Evolutionary conservation across 1,140 invertebrate species (phyloP).

Genomic region (Frieseomelitta varia): DNA sequence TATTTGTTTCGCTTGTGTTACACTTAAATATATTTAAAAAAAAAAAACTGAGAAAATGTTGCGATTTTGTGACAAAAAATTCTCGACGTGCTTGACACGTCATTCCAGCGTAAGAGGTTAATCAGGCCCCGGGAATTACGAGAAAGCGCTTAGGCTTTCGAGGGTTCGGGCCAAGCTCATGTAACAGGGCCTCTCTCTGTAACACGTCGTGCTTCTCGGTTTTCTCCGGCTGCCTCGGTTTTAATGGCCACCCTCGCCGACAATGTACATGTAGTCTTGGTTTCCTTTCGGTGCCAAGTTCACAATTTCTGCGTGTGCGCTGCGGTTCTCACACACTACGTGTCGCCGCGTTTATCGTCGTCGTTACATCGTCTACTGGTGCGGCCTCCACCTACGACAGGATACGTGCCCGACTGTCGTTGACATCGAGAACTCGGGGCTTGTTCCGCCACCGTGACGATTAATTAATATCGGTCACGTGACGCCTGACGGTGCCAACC

Average conservation of each 20-base stretch:
- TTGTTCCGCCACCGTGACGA: background rate
- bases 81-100: too few species aligned
- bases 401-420: background rate
- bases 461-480: background rate
- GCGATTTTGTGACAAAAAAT: too few species aligned
- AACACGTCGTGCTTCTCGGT: constrained; percentile 4
- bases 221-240: constrained; percentile 29
- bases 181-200: background rate
- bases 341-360: background rate
- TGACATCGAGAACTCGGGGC: background rate
- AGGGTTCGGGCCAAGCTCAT: background rate
- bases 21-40: too few species aligned
- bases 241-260: constrained; percentile 13
- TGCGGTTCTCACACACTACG: background rate
- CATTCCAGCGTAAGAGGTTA: too few species aligned
- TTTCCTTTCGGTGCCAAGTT: constrained; percentile 45
- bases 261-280: constrained; percentile 41
- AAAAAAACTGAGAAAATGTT: too few species aligned
- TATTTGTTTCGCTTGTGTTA: too few species aligned
- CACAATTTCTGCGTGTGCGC: constrained; percentile 25
- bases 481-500: too few species aligned
- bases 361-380: background rate
- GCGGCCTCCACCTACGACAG: background rate
- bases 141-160: constrained; percentile 33
- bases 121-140: constrained; percentile 7